Evolutionary conservation across 2,888 invertebrate genomes (phyloP).

Genomic region (Platypus cylindrus): DNA sequence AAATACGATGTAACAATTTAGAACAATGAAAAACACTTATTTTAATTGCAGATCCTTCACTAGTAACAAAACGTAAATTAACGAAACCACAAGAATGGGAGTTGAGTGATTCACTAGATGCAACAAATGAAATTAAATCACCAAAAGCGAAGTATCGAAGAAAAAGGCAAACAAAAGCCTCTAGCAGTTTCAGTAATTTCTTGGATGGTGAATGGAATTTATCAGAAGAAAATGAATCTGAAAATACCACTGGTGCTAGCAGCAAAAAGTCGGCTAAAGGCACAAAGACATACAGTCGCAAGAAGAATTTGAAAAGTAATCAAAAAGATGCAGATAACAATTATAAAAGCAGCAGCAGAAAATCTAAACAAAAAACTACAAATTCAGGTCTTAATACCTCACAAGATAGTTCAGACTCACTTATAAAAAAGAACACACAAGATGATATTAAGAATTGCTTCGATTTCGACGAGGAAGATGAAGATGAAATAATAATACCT

Average conservation of each 20-base stretch:
- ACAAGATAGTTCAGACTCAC: too few species aligned
- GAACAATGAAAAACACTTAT: too few species aligned
- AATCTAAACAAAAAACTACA: not conserved
- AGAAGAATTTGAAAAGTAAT: too few species aligned
- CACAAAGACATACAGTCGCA: too few species aligned
- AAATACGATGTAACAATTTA: too few species aligned
- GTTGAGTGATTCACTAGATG: slow-evolving; percentile 18
- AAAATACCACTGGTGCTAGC: not conserved
- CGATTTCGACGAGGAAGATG: slow-evolving; percentile 66
- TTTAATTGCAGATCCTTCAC: too few species aligned
- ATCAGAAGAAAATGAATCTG: slow-evolving; percentile 2
- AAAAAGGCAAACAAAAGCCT: slow-evolving; percentile 21
- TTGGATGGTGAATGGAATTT: slow-evolving; percentile 69
- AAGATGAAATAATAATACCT: slow-evolving; percentile 46
- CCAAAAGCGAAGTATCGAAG: slow-evolving; percentile 10
- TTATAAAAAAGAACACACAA: slow-evolving; percentile 25
- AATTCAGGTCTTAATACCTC: not conserved
- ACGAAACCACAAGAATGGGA: slow-evolving; percentile 33
- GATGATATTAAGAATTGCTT: slow-evolving; percentile 48
- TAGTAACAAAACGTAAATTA: slow-evolving; percentile 23
- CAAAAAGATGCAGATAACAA: slow-evolving; percentile 1
- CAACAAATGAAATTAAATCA: slow-evolving; percentile 8
- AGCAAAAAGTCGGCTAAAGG: not conserved
- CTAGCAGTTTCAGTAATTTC: slow-evolving; percentile 45
- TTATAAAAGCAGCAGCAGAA: not conserved